A percentile compares a stretch with the other conserved stretches of the same genome.
Conservation (phyloP, 2,113 vertebrate species). For the Oxyruncus cristatus region DNA sequence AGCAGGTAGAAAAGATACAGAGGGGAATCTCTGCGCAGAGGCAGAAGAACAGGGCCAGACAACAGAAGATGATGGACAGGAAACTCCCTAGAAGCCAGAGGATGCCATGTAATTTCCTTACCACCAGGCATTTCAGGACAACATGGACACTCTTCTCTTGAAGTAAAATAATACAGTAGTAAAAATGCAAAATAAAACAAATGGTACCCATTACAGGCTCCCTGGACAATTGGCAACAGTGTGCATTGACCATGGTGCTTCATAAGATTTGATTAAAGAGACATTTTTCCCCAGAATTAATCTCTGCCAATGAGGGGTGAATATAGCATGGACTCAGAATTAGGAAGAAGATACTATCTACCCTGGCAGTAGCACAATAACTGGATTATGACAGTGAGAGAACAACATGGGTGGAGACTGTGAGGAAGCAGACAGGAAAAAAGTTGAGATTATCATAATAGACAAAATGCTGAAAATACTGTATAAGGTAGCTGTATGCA, state of each 20-base stretch:
- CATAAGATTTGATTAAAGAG: neutral
- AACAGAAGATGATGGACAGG: neutral
- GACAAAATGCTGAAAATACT: neutral
- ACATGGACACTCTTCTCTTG: neutral
- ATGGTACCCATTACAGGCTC: neutral
- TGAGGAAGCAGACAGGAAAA: neutral
- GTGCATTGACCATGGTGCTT: neutral
- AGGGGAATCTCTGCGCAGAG: neutral
- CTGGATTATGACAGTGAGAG: neutral
- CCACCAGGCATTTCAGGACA: neutral
- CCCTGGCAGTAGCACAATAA: neutral
- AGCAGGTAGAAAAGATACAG: neutral
- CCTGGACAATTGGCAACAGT: neutral
- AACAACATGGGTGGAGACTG: accelerated
- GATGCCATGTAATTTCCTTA: neutral
- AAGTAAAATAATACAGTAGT: neutral
- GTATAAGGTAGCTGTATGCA: accelerated
- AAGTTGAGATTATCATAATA: neutral
- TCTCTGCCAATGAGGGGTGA: neutral
- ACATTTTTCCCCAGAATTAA: neutral
- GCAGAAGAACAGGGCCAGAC: neutral
- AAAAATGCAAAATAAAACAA: neutral
- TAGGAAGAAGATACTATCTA: neutral
- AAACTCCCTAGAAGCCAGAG: neutral
- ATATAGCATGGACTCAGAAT: neutral